Base-by-base conservation (phyloP, 2,888 invertebrate species). In the Andricus quercusramuli region DNA sequence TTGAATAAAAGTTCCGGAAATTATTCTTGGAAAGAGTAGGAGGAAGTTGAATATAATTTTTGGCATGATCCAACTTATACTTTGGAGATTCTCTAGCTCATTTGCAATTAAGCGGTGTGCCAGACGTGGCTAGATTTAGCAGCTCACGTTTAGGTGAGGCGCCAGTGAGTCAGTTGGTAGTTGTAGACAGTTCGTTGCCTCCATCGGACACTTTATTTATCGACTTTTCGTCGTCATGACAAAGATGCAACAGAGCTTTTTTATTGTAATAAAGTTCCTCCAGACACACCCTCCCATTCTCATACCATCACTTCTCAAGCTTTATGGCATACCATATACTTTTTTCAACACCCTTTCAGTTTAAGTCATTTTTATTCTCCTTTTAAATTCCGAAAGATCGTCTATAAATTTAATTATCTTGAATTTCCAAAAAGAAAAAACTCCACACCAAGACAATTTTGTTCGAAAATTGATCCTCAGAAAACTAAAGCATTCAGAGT, bases 181-280 rank as follows among this genome's bases (percentile, higher is more conserved):
- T 37, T 37, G 78, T 82, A 83, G 81, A 59, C 78, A 82, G 83
- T 84, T 85, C 82, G 62, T 82, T 82, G 79, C 78, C 80, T 78
- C 70, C 47, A 65, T 64, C 74, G 78, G 78, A 76, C 70, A 76
- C 77, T 74, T 66, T 56, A 74, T 87, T 86, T 88, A 87, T 87
- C 88, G 87, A 88, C 88, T 88, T 87, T 87, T 83, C 85, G 86
- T 88, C 86, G 80, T 82, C 81, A 77, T 77, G 51, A 56, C 74
- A 74, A 56, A 56, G 56, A 74, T 56, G 32, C 74, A 74, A 56
- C 74, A 25, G n/a, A 32, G 13, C 74, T 20, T 74, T 74, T 37
- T 32, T 32, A 32, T 74, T 56, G 37, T 74, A 74, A 74, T 74
- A 51, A 74, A 74, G 6, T 56, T 15, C n/a, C 11, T n/a, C 37